These are phyloP conservation scores for Lasioglossum lativentre DNA, from an alignment of 2,888 invertebrate species.

Conservation along the genomic window DNA sequence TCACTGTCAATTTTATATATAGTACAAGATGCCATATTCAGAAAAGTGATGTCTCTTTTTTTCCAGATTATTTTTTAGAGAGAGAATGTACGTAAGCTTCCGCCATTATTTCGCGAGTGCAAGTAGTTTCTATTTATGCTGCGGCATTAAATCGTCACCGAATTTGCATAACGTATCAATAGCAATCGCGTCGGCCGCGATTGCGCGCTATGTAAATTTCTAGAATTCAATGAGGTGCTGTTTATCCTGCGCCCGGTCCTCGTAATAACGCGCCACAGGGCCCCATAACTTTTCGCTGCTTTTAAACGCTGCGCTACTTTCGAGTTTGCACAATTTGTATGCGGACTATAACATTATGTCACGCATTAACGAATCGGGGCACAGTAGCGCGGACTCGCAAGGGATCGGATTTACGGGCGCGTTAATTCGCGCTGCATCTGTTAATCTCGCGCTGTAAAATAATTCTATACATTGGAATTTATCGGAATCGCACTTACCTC, in stretches of 20 bases:
- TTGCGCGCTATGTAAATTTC: slow-evolving; percentile 46
- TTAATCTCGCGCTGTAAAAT: not conserved
- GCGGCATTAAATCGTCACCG: slow-evolving; percentile 30
- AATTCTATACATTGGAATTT: not conserved
- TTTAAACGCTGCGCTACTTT: slow-evolving; percentile 39
- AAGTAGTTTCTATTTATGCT: slow-evolving; percentile 32
- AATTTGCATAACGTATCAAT: slow-evolving; percentile 44
- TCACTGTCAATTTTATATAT: no score
- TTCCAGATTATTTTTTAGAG: no score
- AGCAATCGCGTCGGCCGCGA: slow-evolving; percentile 42
- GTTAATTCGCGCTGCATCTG: not conserved
- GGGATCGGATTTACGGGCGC: slow-evolving; percentile 13
- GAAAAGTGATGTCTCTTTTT: no score
- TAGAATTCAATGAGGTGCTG: slow-evolving; percentile 52
- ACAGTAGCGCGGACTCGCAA: not conserved
- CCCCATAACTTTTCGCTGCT: slow-evolving; percentile 45
- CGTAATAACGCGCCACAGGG: slow-evolving; percentile 9
- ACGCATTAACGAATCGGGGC: slow-evolving; percentile 1
- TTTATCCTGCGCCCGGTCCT: not conserved
- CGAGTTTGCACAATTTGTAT: slow-evolving; percentile 31
- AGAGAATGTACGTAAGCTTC: not conserved
- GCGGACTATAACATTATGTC: slow-evolving; percentile 7
- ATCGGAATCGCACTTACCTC: slow-evolving; percentile 1
- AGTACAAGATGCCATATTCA: no score
- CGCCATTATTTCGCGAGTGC: not conserved